Evolutionary conservation across 1,140 invertebrate species (phyloP).

Genomic region (Chrysopa pallens): DNA sequence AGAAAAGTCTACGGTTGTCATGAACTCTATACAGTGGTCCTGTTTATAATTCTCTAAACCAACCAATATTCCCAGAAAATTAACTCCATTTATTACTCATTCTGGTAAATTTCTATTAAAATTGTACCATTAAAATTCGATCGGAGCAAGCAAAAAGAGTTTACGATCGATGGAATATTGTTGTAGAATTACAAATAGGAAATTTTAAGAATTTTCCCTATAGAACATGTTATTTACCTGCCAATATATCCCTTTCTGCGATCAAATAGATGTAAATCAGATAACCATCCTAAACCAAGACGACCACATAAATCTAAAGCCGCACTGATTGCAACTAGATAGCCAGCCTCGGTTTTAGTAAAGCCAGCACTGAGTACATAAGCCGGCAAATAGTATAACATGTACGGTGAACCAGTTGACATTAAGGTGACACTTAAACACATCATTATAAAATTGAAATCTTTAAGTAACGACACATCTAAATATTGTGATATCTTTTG

Average conservation of each 20-base stretch:
- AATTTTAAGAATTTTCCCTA: no score
- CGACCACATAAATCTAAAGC: constrained; percentile 47
- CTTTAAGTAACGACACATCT: constrained; percentile 43
- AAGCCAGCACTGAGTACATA: constrained; percentile 48
- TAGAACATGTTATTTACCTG: constrained; percentile 26
- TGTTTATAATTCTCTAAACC: no score
- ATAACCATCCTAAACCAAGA: constrained; percentile 47
- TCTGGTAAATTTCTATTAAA: no score
- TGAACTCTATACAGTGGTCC: no score
- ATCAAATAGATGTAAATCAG: constrained; percentile 50
- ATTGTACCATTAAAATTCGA: no score
- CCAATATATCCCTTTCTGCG: constrained; percentile 49
- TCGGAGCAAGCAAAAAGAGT: no score
- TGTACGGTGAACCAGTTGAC: constrained; percentile 57
- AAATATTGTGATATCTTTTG: constrained; percentile 33
- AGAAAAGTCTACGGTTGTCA: no score
- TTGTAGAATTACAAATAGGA: no score
- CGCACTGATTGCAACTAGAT: constrained; percentile 51
- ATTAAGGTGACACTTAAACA: constrained; percentile 52
- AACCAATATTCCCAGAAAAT: no score
- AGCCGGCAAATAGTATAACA: constrained; percentile 53
- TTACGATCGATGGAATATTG: no score
- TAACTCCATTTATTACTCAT: no score
- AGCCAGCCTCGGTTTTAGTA: constrained; percentile 45
- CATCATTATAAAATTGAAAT: constrained; percentile 49